These are phyloP conservation scores for Drosophila ercepeae DNA, from an alignment of 1,140 invertebrate genomes.

Conservation along the genomic window DNA sequence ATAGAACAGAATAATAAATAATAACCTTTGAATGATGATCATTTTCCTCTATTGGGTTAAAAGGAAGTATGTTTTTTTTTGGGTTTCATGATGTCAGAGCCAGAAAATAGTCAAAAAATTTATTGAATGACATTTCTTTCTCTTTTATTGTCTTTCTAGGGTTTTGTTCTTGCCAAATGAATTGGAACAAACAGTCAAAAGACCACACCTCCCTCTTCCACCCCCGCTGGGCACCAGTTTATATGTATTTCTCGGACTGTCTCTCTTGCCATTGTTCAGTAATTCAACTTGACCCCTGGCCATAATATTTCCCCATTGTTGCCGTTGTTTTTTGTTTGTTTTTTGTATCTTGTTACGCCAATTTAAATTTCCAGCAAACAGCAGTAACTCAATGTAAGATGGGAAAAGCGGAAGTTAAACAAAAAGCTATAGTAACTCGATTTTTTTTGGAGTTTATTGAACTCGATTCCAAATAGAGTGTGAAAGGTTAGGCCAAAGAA, in stretches of 20 bases:
- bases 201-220: slow-evolving; percentile 2
- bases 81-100: slow-evolving; percentile 37
- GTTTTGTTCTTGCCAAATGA: slow-evolving; percentile 73
- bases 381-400: slow-evolving; percentile 18
- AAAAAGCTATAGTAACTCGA: slow-evolving; percentile 35
- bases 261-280: slow-evolving; percentile 56
- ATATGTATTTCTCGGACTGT: slow-evolving; percentile 2
- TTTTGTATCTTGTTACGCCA: slow-evolving; percentile 59
- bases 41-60: background rate
- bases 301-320: slow-evolving; percentile 45
- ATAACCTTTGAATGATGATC: too few relatives aligned
- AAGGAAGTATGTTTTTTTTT: slow-evolving; percentile 12
- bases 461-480: slow-evolving; percentile 58
- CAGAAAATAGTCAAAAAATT: slow-evolving; percentile 56
- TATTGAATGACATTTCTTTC: slow-evolving; percentile 53
- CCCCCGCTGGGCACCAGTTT: background rate
- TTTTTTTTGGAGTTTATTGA: slow-evolving; percentile 62
- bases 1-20: background rate
- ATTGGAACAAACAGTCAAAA: slow-evolving; percentile 61
- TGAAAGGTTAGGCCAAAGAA: slow-evolving; percentile 47
- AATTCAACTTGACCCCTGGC: slow-evolving; percentile 63
- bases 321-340: slow-evolving; percentile 31
- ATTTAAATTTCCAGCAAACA: slow-evolving; percentile 54
- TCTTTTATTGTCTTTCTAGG: background rate
- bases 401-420: slow-evolving; percentile 62